Conservation (phyloP, 2,888 invertebrate genomes). For the Euproctis similis region DNA sequence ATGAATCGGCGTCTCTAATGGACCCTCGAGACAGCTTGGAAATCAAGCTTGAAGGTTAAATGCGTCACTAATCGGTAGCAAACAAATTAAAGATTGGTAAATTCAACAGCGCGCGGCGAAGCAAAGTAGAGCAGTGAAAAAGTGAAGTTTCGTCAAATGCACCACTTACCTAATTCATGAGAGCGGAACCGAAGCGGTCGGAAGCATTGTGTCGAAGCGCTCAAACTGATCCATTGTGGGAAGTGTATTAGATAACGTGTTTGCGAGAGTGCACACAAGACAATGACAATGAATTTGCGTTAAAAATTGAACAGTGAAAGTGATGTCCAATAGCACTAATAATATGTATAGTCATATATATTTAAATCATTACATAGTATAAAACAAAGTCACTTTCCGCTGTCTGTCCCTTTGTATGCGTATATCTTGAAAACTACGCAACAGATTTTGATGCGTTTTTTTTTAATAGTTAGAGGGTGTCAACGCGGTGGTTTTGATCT, state of each 20-base stretch:
- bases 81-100: constrained; percentile 51
- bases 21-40: constrained; percentile 45
- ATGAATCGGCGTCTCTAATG: constrained; percentile 48
- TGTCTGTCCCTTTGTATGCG: too few species aligned
- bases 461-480: too few species aligned
- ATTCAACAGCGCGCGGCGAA: constrained; percentile 34
- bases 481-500: too few species aligned
- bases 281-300: constrained; percentile 55
- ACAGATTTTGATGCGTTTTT: too few species aligned
- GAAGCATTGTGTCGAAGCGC: constrained; percentile 57
- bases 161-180: constrained; percentile 70
- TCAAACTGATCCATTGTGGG: constrained; percentile 52
- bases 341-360: too few species aligned
- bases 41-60: constrained; percentile 51
- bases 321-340: too few species aligned
- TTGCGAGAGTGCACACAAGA: constrained; percentile 53
- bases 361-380: too few species aligned
- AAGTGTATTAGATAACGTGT: constrained; percentile 62
- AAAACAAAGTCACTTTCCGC: too few species aligned
- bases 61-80: constrained; percentile 53
- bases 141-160: constrained; percentile 71
- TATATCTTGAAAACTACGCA: too few species aligned
- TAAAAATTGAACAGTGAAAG: constrained; percentile 54
- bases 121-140: constrained; percentile 57
- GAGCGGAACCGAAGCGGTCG: constrained; percentile 68